These are phyloP conservation scores for Leptodactylus fuscus DNA, from an alignment of 2,113 vertebrate species.

Conservation along the genomic window DNA sequence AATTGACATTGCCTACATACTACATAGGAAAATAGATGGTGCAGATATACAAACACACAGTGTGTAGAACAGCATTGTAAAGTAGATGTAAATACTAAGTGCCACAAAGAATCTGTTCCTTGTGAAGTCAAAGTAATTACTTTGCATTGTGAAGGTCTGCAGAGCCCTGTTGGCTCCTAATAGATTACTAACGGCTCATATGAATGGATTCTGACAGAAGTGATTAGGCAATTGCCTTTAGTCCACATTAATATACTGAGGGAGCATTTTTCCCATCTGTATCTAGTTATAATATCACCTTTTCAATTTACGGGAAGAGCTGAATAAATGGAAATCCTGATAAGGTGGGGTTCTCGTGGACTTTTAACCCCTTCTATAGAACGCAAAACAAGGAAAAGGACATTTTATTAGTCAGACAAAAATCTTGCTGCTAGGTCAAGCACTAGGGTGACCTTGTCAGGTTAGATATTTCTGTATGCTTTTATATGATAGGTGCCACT, in stretches of 20 bases:
- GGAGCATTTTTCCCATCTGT: conserved; percentile 57
- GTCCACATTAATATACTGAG: conserved; percentile 58
- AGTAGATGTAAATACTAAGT: conserved; percentile 56
- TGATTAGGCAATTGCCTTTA: conserved; percentile 59
- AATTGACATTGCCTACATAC: not conserved
- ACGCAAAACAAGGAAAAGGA: not conserved
- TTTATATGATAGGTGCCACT: no score
- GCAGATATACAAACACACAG: not conserved
- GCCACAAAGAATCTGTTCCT: conserved; percentile 54
- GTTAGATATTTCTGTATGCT: not conserved
- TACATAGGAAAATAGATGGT: not conserved
- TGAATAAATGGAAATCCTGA: conserved; percentile 39
- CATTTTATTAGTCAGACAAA: not conserved
- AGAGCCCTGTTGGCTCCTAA: conserved; percentile 50
- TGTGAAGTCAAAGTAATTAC: conserved; percentile 57
- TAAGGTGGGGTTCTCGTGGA: conserved; percentile 6
- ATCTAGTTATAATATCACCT: conserved; percentile 59
- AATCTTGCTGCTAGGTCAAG: not conserved
- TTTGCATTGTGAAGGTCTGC: conserved; percentile 49
- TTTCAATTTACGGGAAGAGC: conserved; percentile 53
- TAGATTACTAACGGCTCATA: conserved; percentile 58
- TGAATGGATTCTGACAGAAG: conserved; percentile 58
- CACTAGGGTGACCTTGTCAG: not conserved
- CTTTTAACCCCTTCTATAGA: conserved; percentile 26
- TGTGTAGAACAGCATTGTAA: conserved; percentile 19